These are phyloP conservation scores for Anas bahamensis DNA, from an alignment of 2,797 vertebrate genomes.

Conservation along the genomic window DNA sequence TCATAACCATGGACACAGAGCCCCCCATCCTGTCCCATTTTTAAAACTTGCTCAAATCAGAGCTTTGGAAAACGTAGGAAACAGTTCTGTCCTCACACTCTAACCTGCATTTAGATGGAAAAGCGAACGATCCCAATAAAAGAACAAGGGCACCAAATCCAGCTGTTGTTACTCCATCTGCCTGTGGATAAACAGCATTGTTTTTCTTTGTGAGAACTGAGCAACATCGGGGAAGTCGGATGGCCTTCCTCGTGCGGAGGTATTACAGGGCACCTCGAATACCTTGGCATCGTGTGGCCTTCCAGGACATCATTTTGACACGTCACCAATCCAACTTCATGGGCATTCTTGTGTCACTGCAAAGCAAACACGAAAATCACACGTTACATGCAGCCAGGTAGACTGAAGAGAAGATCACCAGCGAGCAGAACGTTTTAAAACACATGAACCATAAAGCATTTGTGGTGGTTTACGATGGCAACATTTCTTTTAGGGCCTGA, in stretches of 20 bases:
- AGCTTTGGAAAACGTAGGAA: not conserved
- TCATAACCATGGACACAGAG: not conserved
- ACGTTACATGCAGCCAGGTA: slow-evolving; percentile 51
- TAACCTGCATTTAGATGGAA: not conserved
- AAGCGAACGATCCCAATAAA: not conserved
- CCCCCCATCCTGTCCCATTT: not conserved
- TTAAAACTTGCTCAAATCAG: not conserved
- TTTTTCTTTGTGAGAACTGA: slow-evolving; percentile 41
- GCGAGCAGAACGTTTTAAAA: not conserved
- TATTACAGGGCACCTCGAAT: slow-evolving; percentile 50
- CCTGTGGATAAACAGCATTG: slow-evolving; percentile 1
- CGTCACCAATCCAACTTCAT: slow-evolving; percentile 72
- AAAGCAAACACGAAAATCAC: slow-evolving; percentile 46
- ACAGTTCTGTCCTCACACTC: not conserved
- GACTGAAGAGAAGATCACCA: not conserved
- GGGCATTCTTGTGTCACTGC: slow-evolving; percentile 28
- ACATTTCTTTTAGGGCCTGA: slow-evolving; percentile 39
- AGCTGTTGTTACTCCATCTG: slow-evolving; percentile 24
- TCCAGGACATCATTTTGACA: slow-evolving; percentile 60
- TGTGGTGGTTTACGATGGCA: slow-evolving; percentile 29
- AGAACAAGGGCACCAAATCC: not conserved
- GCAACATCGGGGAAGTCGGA: slow-evolving; percentile 47
- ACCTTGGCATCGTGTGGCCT: slow-evolving; percentile 59
- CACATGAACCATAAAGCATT: slow-evolving; percentile 13
- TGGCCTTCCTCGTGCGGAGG: not conserved